These are phyloP conservation scores for Mugil cephalus DNA, from an alignment of 2,113 vertebrate genomes.

Conservation along the genomic window DNA sequence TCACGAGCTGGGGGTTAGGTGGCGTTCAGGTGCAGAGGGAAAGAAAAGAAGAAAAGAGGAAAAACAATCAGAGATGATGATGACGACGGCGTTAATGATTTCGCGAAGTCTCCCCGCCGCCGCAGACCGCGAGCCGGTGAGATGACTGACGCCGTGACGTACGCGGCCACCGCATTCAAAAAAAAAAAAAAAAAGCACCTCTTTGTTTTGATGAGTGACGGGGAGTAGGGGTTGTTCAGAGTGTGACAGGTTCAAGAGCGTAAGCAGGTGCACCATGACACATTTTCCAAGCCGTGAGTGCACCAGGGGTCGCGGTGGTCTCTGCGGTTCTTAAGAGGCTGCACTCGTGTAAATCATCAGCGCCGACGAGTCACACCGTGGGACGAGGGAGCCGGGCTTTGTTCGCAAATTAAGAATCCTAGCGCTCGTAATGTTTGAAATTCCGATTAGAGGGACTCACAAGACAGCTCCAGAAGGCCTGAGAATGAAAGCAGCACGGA, in stretches of 20 bases:
- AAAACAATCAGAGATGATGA: constrained; percentile 29
- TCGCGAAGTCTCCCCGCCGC: constrained; percentile 1
- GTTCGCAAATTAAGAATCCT: background rate
- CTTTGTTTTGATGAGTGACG: constrained; percentile 22
- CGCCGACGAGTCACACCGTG: no score
- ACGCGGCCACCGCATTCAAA: constrained; percentile 7
- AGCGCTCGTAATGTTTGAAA: constrained; percentile 58
- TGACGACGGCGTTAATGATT: constrained; percentile 29
- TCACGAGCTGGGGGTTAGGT: constrained; percentile 55
- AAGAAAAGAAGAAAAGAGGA: background rate
- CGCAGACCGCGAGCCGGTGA: background rate
- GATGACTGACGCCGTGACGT: constrained; percentile 29
- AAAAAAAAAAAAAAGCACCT: background rate
- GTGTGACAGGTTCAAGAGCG: constrained; percentile 4
- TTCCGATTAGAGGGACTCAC: constrained; percentile 54
- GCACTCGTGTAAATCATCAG: no score
- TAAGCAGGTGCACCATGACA: constrained; percentile 54
- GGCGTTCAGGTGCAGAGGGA: constrained; percentile 14
- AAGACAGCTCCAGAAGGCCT: constrained; percentile 44
- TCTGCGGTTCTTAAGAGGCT: constrained; percentile 12
- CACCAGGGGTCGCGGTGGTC: constrained; percentile 20
- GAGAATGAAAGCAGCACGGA: constrained; percentile 34
- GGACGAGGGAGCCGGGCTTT: no score
- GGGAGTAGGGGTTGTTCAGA: background rate
- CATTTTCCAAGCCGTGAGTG: constrained; percentile 3